Conservation (phyloP, 2,113 vertebrate species). For the Bambusicola thoracicus region DNA sequence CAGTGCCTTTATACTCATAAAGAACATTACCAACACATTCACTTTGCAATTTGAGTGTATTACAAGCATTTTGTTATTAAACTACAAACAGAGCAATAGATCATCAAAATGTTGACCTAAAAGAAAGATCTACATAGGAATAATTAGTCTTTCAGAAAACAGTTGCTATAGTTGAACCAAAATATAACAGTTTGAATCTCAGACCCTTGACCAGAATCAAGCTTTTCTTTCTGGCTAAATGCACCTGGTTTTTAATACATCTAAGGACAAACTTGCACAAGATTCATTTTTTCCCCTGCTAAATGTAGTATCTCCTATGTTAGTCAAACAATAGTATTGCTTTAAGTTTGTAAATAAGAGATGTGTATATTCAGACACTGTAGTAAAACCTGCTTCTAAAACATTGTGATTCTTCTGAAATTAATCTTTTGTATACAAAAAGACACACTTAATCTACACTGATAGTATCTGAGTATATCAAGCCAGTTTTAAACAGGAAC, state of each 20-base stretch:
- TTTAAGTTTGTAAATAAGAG: neutral
- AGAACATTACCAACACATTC: neutral
- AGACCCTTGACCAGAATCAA: neutral
- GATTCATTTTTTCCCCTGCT: neutral
- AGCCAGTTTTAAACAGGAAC: neutral
- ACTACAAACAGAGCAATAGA: neutral
- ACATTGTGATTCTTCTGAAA: neutral
- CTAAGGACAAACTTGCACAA: neutral
- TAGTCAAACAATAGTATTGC: neutral
- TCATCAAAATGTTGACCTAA: neutral
- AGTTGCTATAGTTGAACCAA: neutral
- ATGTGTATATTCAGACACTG: accelerated
- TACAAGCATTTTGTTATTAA: neutral
- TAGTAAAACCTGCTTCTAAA: neutral
- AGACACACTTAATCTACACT: neutral
- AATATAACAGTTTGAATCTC: neutral
- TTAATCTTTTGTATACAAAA: neutral
- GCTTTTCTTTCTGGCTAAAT: neutral
- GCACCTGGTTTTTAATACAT: neutral
- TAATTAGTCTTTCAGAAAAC: neutral
- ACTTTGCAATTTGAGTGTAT: neutral
- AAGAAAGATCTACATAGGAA: neutral
- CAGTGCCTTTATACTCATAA: neutral
- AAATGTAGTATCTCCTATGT: neutral
- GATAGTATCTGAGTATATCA: neutral